Conservation (phyloP, 2,797 vertebrate species). For the Pipistrellus pipistrellus region DNA sequence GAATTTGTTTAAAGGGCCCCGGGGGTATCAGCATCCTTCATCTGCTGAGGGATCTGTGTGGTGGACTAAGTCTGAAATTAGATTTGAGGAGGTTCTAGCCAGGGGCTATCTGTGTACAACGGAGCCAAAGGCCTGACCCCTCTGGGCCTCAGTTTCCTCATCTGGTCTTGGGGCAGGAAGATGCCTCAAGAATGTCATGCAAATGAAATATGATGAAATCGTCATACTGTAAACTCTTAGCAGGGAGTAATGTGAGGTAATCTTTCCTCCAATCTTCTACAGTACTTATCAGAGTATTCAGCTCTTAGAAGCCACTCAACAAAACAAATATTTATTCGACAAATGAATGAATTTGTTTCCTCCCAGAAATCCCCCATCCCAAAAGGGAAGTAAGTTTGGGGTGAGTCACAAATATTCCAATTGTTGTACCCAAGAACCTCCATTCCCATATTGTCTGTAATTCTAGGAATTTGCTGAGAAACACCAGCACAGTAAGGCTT, state of each 20-base stretch:
- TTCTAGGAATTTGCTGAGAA: conserved; percentile 77
- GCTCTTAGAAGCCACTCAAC: conserved; percentile 54
- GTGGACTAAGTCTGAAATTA: not conserved
- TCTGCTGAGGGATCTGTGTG: not conserved
- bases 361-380: conserved; percentile 69
- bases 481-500: conserved; percentile 34
- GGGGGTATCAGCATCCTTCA: not conserved
- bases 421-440: conserved; percentile 72
- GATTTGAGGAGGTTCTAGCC: not conserved
- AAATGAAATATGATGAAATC: not conserved
- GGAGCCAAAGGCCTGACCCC: not conserved
- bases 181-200: not conserved
- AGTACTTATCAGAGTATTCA: conserved; percentile 50
- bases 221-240: not conserved
- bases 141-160: not conserved
- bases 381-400: conserved; percentile 74
- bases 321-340: conserved; percentile 69
- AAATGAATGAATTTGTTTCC: conserved; percentile 76
- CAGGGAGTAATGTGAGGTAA: not conserved
- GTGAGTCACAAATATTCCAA: conserved; percentile 78
- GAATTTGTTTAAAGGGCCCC: not conserved
- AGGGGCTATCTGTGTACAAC: not conserved
- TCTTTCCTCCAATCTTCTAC: not conserved
- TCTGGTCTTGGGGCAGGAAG: not conserved
- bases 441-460: conserved; percentile 69